Conservation (phyloP, 37 sponge, comb jelly and placozoan genomes). For the Ianthella basta region DNA sequence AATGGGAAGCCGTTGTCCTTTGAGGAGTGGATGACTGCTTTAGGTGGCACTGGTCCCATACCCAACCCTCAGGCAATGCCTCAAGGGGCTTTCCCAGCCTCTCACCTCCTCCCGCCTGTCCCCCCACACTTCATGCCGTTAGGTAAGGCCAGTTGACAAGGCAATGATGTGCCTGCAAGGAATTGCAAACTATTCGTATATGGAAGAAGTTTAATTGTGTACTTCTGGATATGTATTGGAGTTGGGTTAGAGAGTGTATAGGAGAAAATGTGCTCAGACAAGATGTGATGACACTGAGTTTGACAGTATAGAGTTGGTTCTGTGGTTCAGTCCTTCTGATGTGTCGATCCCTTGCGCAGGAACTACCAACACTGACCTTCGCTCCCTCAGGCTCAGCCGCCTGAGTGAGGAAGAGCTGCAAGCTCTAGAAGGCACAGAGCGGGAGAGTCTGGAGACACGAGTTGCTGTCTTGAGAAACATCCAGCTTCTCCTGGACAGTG, state of each 20-base stretch:
- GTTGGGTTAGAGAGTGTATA: no score
- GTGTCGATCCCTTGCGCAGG: not conserved
- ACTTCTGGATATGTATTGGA: no score
- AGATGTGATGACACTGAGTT: no score
- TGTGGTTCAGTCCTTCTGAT: no score
- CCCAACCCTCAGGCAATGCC: not conserved
- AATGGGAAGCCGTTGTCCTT: not conserved
- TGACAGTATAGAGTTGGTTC: no score
- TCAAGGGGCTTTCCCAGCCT: not conserved
- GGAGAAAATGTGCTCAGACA: no score
- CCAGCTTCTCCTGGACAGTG: constrained; percentile 84
- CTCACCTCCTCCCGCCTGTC: not conserved
- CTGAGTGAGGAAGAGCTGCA: constrained; percentile 83
- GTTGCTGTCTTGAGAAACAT: constrained; percentile 83
- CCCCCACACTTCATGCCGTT: constrained; percentile 21
- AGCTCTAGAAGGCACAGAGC: constrained; percentile 84
- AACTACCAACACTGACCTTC: not conserved
- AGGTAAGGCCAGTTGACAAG: not conserved
- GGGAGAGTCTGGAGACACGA: constrained; percentile 87
- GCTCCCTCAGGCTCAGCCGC: constrained; percentile 1
- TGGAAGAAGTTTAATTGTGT: no score
- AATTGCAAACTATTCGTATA: no score
- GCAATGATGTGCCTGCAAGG: no score
- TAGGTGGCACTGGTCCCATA: not conserved
- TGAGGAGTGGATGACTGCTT: constrained; percentile 1